phyloP scores from a whole-genome alignment of 2,888 invertebrate species.

The Beris chalybata region DNA sequence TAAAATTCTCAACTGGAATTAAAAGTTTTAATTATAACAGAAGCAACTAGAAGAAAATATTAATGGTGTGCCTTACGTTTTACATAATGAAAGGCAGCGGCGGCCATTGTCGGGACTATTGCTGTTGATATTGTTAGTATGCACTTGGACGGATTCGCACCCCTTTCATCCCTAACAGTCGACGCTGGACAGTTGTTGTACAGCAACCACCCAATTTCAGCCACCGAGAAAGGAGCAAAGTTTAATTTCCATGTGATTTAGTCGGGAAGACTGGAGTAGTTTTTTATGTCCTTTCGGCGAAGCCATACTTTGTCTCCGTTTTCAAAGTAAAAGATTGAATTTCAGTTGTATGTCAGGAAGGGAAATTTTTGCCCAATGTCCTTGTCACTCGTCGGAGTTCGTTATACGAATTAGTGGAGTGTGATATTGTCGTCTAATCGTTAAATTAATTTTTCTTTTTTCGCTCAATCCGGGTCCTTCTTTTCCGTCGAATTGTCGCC shows the following conservation, averaged over 20 bases:
- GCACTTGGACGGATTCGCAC: slow-evolving; percentile 29
- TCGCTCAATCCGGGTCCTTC: neutral
- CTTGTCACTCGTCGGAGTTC: slow-evolving; percentile 16
- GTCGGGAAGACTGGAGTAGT: slow-evolving; percentile 13
- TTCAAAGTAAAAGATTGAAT: slow-evolving; percentile 1
- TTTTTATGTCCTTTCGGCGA: slow-evolving; percentile 11
- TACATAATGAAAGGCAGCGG: slow-evolving; percentile 40
- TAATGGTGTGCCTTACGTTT: slow-evolving; percentile 37
- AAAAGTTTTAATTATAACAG: slow-evolving; percentile 43
- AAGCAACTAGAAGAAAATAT: slow-evolving; percentile 31
- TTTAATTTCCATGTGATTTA: slow-evolving; percentile 32
- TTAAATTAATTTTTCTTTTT: slow-evolving; percentile 26
- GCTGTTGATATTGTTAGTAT: slow-evolving; percentile 20
- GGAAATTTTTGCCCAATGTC: slow-evolving; percentile 24
- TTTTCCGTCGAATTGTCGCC: no score
- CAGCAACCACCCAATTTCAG: slow-evolving; percentile 3
- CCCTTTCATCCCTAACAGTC: slow-evolving; percentile 1
- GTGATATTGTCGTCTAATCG: slow-evolving; percentile 31
- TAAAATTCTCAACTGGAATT: slow-evolving; percentile 40
- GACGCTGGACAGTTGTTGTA: neutral
- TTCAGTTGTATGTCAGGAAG: slow-evolving; percentile 11
- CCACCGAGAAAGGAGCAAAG: slow-evolving; percentile 5
- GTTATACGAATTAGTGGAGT: slow-evolving; percentile 31
- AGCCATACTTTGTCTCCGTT: slow-evolving; percentile 16
- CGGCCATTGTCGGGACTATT: slow-evolving; percentile 36